Percentiles rank a stretch among this genome's conserved stretches.
Conservation (phyloP, 2,888 invertebrate genomes). For the Pelosia muscerda region DNA sequence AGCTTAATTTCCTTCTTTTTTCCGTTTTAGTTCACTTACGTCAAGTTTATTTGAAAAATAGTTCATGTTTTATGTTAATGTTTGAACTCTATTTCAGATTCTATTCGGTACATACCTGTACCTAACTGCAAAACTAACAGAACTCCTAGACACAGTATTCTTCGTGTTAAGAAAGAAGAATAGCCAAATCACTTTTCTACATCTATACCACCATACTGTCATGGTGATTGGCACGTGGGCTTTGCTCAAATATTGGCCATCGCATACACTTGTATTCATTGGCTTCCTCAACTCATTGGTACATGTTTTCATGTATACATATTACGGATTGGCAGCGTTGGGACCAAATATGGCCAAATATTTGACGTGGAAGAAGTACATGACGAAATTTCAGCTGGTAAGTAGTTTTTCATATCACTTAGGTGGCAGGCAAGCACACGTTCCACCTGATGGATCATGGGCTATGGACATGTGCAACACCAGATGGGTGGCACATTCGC, state of each 20-base stretch:
- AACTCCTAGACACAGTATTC: conserved; percentile 93
- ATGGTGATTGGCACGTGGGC: conserved; percentile 92
- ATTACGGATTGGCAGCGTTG: conserved; percentile 92
- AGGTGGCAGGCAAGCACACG: too few relatives aligned
- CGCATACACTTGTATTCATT: conserved; percentile 90
- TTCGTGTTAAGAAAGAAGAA: conserved; percentile 93
- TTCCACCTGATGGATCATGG: too few relatives aligned
- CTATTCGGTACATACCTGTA: conserved; percentile 88
- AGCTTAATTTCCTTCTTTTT: too few relatives aligned
- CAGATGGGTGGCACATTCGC: too few relatives aligned
- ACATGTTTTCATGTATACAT: conserved; percentile 94
- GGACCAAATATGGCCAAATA: conserved; percentile 92
- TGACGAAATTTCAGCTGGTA: conserved; percentile 93
- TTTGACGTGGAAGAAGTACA: conserved; percentile 94
- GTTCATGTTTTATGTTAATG: conserved; percentile 54
- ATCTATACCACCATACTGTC: conserved; percentile 94
- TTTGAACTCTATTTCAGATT: conserved; percentile 65
- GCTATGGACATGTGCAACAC: too few relatives aligned
- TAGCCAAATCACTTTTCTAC: conserved; percentile 94
- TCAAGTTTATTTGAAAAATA: neutral
- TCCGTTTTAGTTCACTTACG: too few relatives aligned
- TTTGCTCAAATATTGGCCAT: conserved; percentile 91
- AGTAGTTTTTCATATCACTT: conserved; percentile 56
- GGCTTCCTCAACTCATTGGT: conserved; percentile 92
- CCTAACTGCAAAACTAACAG: conserved; percentile 91